phyloP scores from a whole-genome alignment of 2,888 invertebrate species.

The Poecilobothrus nobilitatus region DNA sequence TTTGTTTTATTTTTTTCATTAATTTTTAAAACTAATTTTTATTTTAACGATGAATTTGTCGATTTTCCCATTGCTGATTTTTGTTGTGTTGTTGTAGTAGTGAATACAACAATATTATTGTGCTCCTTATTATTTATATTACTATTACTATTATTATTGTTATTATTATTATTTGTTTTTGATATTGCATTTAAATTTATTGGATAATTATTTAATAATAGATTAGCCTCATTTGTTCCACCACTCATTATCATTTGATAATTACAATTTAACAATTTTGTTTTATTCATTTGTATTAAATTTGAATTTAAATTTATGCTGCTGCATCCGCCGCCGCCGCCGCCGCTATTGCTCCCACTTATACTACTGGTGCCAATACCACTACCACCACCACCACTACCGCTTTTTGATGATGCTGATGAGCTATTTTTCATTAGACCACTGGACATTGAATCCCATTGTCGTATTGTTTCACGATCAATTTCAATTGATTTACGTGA shows the following conservation, averaged over 20 bases:
- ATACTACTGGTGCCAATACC: conserved; percentile 29
- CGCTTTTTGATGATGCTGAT: conserved; percentile 17
- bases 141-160: conserved; percentile 22
- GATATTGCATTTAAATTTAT: not conserved
- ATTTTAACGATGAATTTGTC: conserved; percentile 15
- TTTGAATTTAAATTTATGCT: conserved; percentile 30
- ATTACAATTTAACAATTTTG: conserved; percentile 31
- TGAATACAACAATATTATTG: conserved; percentile 13
- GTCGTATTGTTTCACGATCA: conserved; percentile 76
- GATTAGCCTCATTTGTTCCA: conserved; percentile 34
- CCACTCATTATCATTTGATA: conserved; percentile 43
- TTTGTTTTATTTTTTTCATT: conserved; percentile 27
- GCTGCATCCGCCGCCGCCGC: conserved; percentile 18
- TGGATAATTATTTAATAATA: conserved; percentile 41
- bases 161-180: conserved; percentile 29
- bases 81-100: conserved; percentile 9
- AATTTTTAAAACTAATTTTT: conserved; percentile 23
- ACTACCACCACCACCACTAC: conserved; percentile 35
- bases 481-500: conserved; percentile 53
- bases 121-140: conserved; percentile 10
- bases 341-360: conserved; percentile 11
- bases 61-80: not conserved
- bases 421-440: conserved; percentile 53
- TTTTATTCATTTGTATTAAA: conserved; percentile 32
- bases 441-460: conserved; percentile 85